Base-by-base conservation (phyloP, 1,140 invertebrate genomes). In the Camponotus vicinus region DNA sequence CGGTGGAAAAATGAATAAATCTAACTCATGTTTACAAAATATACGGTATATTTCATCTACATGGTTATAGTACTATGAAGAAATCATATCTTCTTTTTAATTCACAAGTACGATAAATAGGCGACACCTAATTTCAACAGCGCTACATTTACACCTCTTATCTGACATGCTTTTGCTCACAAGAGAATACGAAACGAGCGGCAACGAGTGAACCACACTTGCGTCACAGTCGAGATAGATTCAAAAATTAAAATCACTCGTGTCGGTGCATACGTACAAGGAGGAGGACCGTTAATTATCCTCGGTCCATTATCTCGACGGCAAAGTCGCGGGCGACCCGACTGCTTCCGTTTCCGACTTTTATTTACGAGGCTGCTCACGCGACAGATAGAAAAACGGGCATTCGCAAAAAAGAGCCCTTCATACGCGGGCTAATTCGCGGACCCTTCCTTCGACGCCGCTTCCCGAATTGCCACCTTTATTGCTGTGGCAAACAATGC, bases 201-300 rank as follows among this genome's bases (percentile, higher is more conserved):
- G 2, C 49, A 80, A 70, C 49, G 64, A 70, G 69, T 55, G 18
- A 83, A 83, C 61, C 79, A 73, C 27, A 73, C 27, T 71, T 42
- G 79, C 55, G 57, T 61, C 55, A 73, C 40, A 73, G 67, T 61
- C n/a, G 55, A 61, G 79, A 83, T 73, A 82, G 79, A 75, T 73
- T 73, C 55, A 61, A 70, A 73, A 83, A 83, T 83, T 75, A 83
- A 83, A 83, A 83, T 83, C 79, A 83, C 79, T 83, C 55, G 55
- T 73, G 69, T 32, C 69, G 69, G 18, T 42, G 69, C 55, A 21
- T 70, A 61, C 69, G 69, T 52, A 32, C 55, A 49, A 80, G 69
- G 34, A 5, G 49, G 18, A 59, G 55, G 13, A 73, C 57, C 69
- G 79, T 83, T 83, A 83, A 83, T 83, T 83, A 83, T 83, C 55